Percentiles rank a stretch among this genome's conserved stretches.
Conservation (phyloP, 2,888 invertebrate genomes). For the Dynastes hyllus region DNA sequence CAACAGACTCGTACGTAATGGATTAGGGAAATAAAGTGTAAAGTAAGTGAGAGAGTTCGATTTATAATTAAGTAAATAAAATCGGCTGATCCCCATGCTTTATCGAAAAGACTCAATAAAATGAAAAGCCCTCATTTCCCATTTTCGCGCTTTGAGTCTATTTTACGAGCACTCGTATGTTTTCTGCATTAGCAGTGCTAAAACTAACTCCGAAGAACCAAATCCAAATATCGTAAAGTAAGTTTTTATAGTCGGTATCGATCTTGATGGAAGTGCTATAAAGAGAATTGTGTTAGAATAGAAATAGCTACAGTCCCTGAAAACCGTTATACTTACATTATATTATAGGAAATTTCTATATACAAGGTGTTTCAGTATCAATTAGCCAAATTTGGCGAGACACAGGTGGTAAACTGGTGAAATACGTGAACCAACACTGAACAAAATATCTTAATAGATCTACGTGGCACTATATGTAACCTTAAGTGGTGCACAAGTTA, state of each 20-base stretch:
- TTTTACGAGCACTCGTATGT: conserved; percentile 20
- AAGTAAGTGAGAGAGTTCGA: neutral
- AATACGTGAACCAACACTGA: too few species aligned
- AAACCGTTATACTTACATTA: too few species aligned
- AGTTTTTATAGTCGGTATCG: conserved; percentile 14
- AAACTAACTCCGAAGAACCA: conserved; percentile 19
- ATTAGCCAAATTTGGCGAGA: too few species aligned
- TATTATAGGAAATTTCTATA: too few species aligned
- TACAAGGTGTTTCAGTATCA: too few species aligned
- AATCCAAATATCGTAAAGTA: conserved; percentile 29
- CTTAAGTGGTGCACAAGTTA: too few species aligned
- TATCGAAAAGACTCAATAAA: conserved; percentile 18
- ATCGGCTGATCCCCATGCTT: neutral
- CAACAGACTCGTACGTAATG: too few species aligned
- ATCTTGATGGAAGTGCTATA: neutral
- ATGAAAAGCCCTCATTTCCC: conserved; percentile 27
- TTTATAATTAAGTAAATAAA: conserved; percentile 20
- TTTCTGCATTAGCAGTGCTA: conserved; percentile 26
- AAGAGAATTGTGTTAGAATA: neutral
- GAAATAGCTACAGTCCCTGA: neutral
- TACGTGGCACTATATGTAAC: too few species aligned
- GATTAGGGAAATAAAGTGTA: too few species aligned
- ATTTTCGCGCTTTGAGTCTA: conserved; percentile 13
- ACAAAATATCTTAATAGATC: too few species aligned
- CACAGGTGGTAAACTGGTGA: too few species aligned